These are phyloP conservation scores for Ametastegia equiseti DNA, from an alignment of 2,888 invertebrate genomes.

Conservation along the genomic window DNA sequence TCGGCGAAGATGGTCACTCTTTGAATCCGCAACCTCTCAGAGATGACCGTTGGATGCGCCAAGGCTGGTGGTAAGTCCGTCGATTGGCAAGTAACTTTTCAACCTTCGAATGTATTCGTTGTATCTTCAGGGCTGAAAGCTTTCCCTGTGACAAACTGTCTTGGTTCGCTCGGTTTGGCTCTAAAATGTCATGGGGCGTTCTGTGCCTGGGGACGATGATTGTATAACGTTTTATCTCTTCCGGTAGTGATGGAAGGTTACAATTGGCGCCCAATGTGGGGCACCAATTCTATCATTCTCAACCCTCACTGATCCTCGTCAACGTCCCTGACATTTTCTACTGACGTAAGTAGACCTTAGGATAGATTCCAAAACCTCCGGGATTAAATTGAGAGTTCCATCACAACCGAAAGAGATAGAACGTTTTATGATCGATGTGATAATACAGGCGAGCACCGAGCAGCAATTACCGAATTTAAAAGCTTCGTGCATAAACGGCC, in stretches of 20 bases:
- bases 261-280: too few relatives aligned
- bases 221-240: too few relatives aligned
- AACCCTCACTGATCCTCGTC: too few relatives aligned
- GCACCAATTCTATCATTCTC: too few relatives aligned
- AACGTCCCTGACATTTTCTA: too few relatives aligned
- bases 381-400: too few relatives aligned
- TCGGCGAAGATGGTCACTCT: not conserved
- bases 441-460: slow-evolving; percentile 11
- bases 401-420: not conserved
- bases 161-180: not conserved
- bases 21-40: not conserved
- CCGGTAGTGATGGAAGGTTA: too few relatives aligned
- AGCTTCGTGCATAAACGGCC: slow-evolving; percentile 15
- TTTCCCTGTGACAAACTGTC: too few relatives aligned
- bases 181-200: not conserved
- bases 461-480: slow-evolving; percentile 20
- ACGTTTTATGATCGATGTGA: not conserved
- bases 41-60: not conserved
- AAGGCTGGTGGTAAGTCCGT: not conserved
- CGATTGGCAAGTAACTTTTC: not conserved
- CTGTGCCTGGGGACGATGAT: not conserved
- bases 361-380: too few relatives aligned
- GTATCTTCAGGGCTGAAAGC: not conserved
- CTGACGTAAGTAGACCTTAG: too few relatives aligned
- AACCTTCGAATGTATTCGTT: not conserved